Evolutionary conservation across 2,888 invertebrate species (phyloP), one percentile per base, ranked within the genome.

Genomic region (Cheilosia grossa): DNA sequence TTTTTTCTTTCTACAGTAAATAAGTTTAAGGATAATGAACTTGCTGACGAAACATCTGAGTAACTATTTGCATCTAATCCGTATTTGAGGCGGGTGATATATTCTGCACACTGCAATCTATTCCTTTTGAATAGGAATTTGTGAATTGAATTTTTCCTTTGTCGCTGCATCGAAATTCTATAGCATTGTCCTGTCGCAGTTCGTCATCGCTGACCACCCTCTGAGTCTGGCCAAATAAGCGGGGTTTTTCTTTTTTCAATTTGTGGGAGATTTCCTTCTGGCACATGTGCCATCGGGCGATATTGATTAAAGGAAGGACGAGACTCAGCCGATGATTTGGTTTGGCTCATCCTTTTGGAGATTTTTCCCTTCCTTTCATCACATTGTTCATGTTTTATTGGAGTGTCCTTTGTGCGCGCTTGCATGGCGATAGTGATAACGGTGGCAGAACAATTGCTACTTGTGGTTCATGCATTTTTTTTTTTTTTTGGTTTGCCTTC

Each of bases 231-330:
- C 19, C 37, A 58, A 58, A 70, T 53, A 42, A 47, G 2, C 37
- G 37, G 37, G 9, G 0, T 30, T 13, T 37, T 37, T 37, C 54
- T 58, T 69, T 59, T 67, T 69, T 59, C 21, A 78, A 49, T 74
- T 64, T 70, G 75, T 47, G 27, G 21, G 30, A 51, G 44, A 66
- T 47, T 80, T 56, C 63, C 21, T 42, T 40, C 24, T 54, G 72
- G 47, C 81, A 85, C 81, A 85, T 85, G 85, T 85, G 85, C 75
- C 72, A 72, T 56, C 44, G 54, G 44, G 37, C 70, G 59, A 63
- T 72, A 81, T 81, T 85, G 85, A 85, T 85, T 85, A 85, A 80
- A 85, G 85, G 58, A 67, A 67, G 54, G 63, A 72, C 44, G 42
- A 42, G 54, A 82, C 70, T 49, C 49, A 40, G 67, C 42, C 75